Conservation (phyloP, 2,113 vertebrate genomes). For the Seriola aureovittata region DNA sequence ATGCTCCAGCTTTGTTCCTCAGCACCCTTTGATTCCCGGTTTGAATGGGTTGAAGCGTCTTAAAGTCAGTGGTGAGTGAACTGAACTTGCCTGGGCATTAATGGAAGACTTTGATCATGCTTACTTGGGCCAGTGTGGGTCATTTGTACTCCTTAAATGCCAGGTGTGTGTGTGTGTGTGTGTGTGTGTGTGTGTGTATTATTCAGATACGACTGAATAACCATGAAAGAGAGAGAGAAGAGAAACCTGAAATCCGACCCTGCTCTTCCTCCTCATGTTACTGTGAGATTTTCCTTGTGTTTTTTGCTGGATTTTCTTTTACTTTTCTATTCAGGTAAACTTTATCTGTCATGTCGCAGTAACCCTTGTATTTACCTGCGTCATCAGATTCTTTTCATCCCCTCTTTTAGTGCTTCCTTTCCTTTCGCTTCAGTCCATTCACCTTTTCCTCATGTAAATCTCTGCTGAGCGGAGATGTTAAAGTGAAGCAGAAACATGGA, state of each 20-base stretch:
- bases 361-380: no score
- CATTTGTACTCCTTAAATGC: background rate
- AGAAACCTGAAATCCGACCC: no score
- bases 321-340: no score
- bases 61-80: background rate
- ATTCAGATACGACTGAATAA: background rate
- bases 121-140: background rate
- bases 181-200: background rate
- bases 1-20: background rate
- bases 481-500: no score
- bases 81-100: background rate
- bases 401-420: background rate
- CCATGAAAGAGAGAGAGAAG: background rate
- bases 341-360: no score
- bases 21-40: background rate
- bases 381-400: constrained; percentile 3
- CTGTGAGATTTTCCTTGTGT: no score
- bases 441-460: background rate
- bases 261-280: no score
- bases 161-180: background rate
- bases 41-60: background rate
- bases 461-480: no score
- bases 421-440: background rate
- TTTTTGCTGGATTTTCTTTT: no score
- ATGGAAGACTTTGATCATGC: background rate